These are phyloP conservation scores for Drosophila lacertosa DNA, from an alignment of 1,140 invertebrate genomes.

Conservation along the genomic window DNA sequence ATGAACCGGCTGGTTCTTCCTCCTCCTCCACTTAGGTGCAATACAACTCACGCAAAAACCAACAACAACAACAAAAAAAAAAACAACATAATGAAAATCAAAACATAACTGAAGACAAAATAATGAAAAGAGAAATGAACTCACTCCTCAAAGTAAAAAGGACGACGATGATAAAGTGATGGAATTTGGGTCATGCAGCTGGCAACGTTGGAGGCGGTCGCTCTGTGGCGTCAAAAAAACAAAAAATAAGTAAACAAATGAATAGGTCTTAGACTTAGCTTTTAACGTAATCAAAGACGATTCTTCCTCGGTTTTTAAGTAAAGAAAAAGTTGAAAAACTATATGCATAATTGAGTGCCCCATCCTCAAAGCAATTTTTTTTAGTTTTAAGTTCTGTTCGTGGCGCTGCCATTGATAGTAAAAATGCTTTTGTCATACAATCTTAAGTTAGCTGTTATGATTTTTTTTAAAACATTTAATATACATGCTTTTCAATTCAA, in stretches of 20 bases:
- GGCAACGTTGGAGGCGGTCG: slow-evolving; percentile 36
- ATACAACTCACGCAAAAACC: slow-evolving; percentile 36
- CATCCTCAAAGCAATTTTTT: slow-evolving; percentile 63
- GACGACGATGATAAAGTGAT: slow-evolving; percentile 81
- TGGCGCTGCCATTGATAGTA: slow-evolving; percentile 63
- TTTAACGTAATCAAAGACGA: slow-evolving; percentile 69
- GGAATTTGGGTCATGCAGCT: slow-evolving; percentile 66
- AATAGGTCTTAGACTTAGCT: slow-evolving; percentile 80
- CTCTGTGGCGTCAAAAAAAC: slow-evolving; percentile 69
- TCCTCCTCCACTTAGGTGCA: slow-evolving; percentile 63
- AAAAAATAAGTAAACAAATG: slow-evolving; percentile 73
- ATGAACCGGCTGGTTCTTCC: slow-evolving; percentile 61
- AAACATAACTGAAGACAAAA: slow-evolving; percentile 9
- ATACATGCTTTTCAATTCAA: slow-evolving; percentile 43
- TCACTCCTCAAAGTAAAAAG: slow-evolving; percentile 81
- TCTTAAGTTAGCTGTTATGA: slow-evolving; percentile 78
- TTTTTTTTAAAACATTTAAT: slow-evolving; percentile 51
- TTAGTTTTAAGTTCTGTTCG: slow-evolving; percentile 66
- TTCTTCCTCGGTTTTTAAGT: slow-evolving; percentile 73
- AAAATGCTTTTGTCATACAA: slow-evolving; percentile 77
- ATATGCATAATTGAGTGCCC: slow-evolving; percentile 28
- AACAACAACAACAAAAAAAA: slow-evolving; percentile 28
- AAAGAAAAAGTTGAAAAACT: slow-evolving; percentile 19
- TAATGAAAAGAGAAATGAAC: slow-evolving; percentile 43
- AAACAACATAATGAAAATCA: slow-evolving; percentile 2